These are phyloP conservation scores for Scarus forsteni DNA, from an alignment of 2,797 vertebrate species.

Conservation along the genomic window DNA sequence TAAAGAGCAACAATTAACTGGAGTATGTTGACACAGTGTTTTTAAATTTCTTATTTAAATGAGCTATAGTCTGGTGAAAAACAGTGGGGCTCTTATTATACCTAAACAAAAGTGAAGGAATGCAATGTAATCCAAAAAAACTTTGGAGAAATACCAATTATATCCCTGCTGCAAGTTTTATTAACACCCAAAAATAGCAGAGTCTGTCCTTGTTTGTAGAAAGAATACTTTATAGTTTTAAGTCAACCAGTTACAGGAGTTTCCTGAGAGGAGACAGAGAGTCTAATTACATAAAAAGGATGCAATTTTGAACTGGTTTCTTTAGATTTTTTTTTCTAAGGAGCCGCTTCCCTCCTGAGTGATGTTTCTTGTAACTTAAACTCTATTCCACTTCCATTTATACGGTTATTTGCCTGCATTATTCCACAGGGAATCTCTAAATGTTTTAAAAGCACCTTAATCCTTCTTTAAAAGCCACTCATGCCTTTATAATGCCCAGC, in stretches of 20 bases:
- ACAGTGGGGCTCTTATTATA: not conserved
- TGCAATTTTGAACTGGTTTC: too few species aligned
- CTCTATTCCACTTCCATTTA: conserved; percentile 30
- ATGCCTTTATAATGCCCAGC: conserved; percentile 8
- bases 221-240: not conserved
- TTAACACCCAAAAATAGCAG: not conserved
- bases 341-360: conserved; percentile 23
- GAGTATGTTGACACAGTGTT: not conserved
- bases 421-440: conserved; percentile 45
- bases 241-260: not conserved
- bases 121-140: not conserved
- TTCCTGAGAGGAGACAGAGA: too few species aligned
- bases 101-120: not conserved
- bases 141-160: not conserved
- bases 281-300: too few species aligned
- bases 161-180: conserved; percentile 5
- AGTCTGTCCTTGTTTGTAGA: not conserved
- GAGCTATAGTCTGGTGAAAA: not conserved
- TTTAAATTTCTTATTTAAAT: not conserved
- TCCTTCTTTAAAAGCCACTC: conserved; percentile 44
- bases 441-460: conserved; percentile 50
- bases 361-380: conserved; percentile 30
- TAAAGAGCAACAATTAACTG: not conserved
- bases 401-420: conserved; percentile 12
- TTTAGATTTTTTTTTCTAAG: conserved; percentile 5